A percentile compares a stretch with the other conserved stretches of the same genome.
Conservation (phyloP, 2,888 invertebrate genomes). For the Acheta domesticus region DNA sequence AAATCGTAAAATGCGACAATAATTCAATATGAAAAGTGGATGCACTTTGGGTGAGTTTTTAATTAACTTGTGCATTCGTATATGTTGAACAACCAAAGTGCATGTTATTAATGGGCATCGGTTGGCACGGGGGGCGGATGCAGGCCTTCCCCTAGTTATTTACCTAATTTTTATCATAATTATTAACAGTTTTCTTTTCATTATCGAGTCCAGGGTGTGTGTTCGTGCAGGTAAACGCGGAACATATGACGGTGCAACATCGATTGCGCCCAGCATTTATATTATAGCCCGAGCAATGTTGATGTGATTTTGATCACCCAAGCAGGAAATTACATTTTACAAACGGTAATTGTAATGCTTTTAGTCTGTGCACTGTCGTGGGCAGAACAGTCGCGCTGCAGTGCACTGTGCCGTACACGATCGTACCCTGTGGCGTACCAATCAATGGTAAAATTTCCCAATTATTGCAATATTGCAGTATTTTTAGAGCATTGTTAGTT, state of each 20-base stretch:
- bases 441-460: not conserved
- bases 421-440: constrained; percentile 11
- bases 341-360: constrained; percentile 44
- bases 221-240: constrained; percentile 18
- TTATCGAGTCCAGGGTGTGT: constrained; percentile 11
- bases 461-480: constrained; percentile 10
- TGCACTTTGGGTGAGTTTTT: constrained; percentile 32
- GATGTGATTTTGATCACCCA: constrained; percentile 43
- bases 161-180: constrained; percentile 12
- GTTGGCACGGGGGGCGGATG: not conserved
- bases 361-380: constrained; percentile 30
- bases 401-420: not conserved
- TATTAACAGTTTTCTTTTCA: constrained; percentile 25
- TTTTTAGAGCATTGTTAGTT: constrained; percentile 1
- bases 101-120: constrained; percentile 18
- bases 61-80: constrained; percentile 29
- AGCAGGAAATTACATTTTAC: constrained; percentile 44
- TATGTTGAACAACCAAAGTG: constrained; percentile 24
- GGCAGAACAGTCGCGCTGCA: not conserved
- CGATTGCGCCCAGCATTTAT: not conserved
- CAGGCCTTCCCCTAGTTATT: not conserved
- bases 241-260: not conserved
- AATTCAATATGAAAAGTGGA: constrained; percentile 35
- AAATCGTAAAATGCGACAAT: constrained; percentile 37
- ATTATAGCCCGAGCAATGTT: constrained; percentile 12